These are phyloP conservation scores for Oryctolagus cuniculus DNA, from an alignment of 2,113 vertebrate genomes.

Conservation along the genomic window DNA sequence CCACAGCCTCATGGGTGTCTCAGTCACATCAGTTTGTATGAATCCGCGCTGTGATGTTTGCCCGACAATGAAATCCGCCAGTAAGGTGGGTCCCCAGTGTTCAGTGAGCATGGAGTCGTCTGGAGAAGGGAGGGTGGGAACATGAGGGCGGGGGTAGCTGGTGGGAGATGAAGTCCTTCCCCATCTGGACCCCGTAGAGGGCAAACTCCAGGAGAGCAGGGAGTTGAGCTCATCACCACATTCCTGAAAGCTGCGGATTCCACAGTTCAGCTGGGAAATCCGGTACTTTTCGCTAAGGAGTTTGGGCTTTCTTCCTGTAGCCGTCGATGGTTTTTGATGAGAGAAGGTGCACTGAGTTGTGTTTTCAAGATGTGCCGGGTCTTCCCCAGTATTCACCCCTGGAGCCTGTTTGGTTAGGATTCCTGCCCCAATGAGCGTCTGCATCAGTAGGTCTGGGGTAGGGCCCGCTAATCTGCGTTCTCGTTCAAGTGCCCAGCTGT, in stretches of 20 bases:
- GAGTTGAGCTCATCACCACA: fast-evolving
- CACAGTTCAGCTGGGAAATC: neutral
- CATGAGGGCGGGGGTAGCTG: neutral
- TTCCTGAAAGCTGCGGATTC: neutral
- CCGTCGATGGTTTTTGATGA: neutral
- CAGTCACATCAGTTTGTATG: neutral
- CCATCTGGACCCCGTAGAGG: neutral
- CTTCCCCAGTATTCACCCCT: neutral
- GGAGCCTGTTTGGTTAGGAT: neutral
- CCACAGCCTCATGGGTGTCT: too few species aligned
- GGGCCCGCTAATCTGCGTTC: neutral
- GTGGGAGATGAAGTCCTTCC: neutral
- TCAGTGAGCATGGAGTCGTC: neutral
- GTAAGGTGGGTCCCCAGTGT: too few species aligned
- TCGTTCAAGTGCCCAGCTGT: neutral
- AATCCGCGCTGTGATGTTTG: neutral
- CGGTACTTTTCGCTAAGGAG: neutral
- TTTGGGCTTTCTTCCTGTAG: neutral
- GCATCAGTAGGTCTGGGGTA: neutral
- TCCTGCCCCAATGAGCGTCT: neutral
- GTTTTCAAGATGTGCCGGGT: neutral
- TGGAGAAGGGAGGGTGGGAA: neutral
- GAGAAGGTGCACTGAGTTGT: neutral
- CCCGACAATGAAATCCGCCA: neutral
- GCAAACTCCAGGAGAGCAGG: neutral